These are phyloP conservation scores for Hylaeus anthracinus DNA, from an alignment of 1,140 invertebrate species.

Conservation along the genomic window DNA sequence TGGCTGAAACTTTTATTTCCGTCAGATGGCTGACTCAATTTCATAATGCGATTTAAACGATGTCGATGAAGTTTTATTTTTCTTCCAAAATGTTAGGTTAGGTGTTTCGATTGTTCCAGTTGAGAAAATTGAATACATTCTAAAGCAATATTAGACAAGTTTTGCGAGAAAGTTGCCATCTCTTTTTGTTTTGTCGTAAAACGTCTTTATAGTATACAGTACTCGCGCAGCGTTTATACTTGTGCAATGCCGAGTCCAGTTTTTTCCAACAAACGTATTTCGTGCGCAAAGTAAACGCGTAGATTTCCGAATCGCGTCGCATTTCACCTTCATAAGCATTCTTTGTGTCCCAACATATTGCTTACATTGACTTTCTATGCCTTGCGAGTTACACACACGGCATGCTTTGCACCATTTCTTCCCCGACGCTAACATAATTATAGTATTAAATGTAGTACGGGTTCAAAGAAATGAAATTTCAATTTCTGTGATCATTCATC, in stretches of 20 bases:
- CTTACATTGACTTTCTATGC: not conserved
- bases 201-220: not conserved
- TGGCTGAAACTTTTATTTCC: slow-evolving; percentile 6
- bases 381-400: not conserved
- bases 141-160: too few relatives aligned
- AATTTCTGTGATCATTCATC: too few relatives aligned
- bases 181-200: not conserved
- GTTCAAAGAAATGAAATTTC: not conserved
- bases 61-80: not conserved
- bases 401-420: not conserved
- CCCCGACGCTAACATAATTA: not conserved
- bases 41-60: not conserved
- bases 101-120: too few relatives aligned
- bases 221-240: not conserved
- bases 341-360: slow-evolving; percentile 25
- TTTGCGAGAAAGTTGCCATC: too few relatives aligned
- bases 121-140: too few relatives aligned
- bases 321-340: slow-evolving; percentile 27
- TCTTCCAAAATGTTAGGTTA: too few relatives aligned
- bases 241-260: not conserved
- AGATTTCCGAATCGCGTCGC: slow-evolving; percentile 45
- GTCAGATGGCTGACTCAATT: not conserved
- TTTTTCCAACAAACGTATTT: not conserved
- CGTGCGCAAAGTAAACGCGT: not conserved
- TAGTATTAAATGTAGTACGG: not conserved